Percentiles rank a stretch among this genome's conserved stretches.
Evolutionary conservation across 2,113 vertebrate species (phyloP).

Genomic region (Callipepla squamata): DNA sequence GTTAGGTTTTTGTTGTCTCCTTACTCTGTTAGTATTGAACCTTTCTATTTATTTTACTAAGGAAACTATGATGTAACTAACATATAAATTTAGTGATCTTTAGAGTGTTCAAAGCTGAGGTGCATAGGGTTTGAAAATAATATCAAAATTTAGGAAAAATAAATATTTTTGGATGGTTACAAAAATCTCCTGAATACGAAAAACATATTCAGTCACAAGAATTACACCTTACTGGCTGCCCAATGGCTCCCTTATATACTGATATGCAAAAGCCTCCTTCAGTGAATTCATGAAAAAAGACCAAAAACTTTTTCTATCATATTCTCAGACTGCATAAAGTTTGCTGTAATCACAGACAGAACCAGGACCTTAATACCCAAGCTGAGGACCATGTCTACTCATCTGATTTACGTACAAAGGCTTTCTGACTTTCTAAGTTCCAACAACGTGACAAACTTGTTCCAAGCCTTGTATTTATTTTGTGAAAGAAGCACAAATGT

Average conservation of each 20-base stretch:
- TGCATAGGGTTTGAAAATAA: background rate
- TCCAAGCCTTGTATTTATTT: background rate
- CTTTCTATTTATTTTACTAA: background rate
- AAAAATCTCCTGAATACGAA: background rate
- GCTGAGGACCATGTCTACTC: background rate
- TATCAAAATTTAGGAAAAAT: background rate
- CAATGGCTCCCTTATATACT: background rate
- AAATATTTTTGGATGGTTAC: background rate
- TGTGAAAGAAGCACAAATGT: background rate
- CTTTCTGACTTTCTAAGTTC: background rate
- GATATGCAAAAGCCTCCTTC: background rate
- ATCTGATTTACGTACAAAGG: background rate
- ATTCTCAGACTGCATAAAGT: background rate
- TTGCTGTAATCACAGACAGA: background rate
- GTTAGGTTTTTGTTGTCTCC: background rate
- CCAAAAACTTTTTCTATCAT: background rate
- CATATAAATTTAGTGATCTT: background rate
- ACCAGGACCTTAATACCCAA: background rate
- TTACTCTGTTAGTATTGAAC: background rate
- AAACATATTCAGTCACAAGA: background rate
- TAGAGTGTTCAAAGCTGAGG: background rate
- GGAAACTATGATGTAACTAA: background rate
- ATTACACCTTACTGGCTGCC: background rate
- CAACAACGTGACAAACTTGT: background rate
- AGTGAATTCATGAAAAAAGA: background rate